phyloP scores from a whole-genome alignment of 53 echinoderm and acorn worm species.

The Astropecten irregularis region DNA sequence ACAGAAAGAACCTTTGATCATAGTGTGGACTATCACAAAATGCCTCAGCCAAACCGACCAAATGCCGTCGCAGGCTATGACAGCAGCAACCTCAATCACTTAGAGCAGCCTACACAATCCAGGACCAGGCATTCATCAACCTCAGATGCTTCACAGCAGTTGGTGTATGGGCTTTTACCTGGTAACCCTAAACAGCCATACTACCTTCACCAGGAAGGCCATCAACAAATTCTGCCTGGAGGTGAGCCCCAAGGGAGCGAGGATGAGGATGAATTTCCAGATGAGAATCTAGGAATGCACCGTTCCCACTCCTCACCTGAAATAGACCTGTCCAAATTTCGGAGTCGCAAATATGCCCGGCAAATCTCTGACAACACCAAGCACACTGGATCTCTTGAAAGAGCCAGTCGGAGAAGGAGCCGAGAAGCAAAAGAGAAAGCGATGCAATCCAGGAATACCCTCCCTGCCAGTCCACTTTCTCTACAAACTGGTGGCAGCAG shows the following conservation, averaged over 20 bases:
- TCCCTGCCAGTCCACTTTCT: constrained; percentile 6
- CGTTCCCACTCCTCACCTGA: constrained; percentile 67
- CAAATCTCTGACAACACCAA: constrained; percentile 32
- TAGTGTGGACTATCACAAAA: constrained; percentile 66
- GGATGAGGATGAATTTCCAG: constrained; percentile 22
- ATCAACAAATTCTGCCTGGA: neutral
- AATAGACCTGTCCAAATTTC: constrained; percentile 59
- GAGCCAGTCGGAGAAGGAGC: constrained; percentile 32
- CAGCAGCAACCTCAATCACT: neutral
- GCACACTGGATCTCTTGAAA: constrained; percentile 16
- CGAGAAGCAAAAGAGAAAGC: constrained; percentile 52
- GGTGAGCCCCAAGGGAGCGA: neutral
- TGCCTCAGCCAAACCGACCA: constrained; percentile 25
- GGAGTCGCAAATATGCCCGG: constrained; percentile 21
- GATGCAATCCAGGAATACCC: constrained; percentile 6
- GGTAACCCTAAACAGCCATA: constrained; percentile 27
- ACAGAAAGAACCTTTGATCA: constrained; percentile 93
- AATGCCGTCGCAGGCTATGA: neutral
- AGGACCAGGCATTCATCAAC: constrained; percentile 36
- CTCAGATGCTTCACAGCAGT: constrained; percentile 11
- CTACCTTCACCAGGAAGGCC: constrained; percentile 54
- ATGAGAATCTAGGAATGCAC: constrained; percentile 9
- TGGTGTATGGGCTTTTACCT: constrained; percentile 51
- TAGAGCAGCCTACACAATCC: constrained; percentile 41
- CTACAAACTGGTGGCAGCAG: constrained; percentile 30